Conservation (phyloP, 2,797 vertebrate genomes). For the Anabas testudineus region DNA sequence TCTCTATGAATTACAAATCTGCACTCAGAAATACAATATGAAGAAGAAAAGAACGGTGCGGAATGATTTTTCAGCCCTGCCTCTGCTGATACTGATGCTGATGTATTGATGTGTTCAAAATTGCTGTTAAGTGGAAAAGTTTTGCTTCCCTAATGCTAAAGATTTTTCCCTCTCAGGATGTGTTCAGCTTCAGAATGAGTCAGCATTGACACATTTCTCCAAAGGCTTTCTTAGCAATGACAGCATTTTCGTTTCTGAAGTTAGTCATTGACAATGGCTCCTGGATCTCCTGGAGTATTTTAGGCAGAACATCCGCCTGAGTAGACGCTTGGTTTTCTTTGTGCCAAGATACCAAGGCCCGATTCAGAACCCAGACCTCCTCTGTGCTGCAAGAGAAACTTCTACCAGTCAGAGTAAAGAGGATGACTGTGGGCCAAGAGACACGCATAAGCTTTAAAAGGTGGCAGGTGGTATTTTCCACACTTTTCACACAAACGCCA, state of each 20-base stretch:
- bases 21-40: too few relatives aligned
- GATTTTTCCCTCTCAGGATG: too few relatives aligned
- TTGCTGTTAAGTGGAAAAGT: too few relatives aligned
- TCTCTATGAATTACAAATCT: too few relatives aligned
- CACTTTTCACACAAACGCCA: constrained; percentile 35
- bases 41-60: too few relatives aligned
- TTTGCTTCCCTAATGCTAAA: too few relatives aligned
- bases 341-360: not conserved
- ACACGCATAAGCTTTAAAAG: constrained; percentile 24
- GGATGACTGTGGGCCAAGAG: constrained; percentile 19
- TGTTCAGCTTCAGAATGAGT: not conserved
- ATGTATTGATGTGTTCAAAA: too few relatives aligned
- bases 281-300: not conserved
- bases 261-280: not conserved
- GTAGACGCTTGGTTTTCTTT: not conserved
- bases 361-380: constrained; percentile 1
- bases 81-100: too few relatives aligned
- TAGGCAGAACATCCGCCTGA: not conserved
- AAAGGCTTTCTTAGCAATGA: constrained; percentile 7
- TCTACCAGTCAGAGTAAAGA: constrained; percentile 7
- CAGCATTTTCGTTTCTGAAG: not conserved
- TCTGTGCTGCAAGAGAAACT: not conserved
- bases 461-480: constrained; percentile 30
- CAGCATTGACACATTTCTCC: not conserved
- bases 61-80: too few relatives aligned